Evolutionary conservation across 2,113 vertebrate species (phyloP), one percentile per base, ranked within the genome.

Genomic region (Lophura nycthemera): DNA sequence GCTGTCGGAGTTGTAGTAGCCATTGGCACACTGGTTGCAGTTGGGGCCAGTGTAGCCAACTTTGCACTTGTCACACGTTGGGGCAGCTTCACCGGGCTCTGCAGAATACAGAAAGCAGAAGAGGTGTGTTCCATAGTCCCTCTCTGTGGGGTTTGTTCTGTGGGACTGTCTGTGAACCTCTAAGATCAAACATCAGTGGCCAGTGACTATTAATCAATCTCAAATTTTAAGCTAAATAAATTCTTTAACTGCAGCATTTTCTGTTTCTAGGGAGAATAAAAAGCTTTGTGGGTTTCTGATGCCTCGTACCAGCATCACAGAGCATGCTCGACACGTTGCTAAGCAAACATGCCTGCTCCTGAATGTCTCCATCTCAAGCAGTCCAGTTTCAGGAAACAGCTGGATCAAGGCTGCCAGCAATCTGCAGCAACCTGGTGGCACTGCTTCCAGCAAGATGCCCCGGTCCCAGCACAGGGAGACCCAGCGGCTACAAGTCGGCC

Each of bases 1-100:
- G 79, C 98, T 98, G 67, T 98, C 97, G 0, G 97, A 97, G 96
- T 98, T 98, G 97, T 98, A 99, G 97, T 98, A 99, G 84, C 99
- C 98, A 0, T 97, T 88, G 60, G 90, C 96, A 86, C 99, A 99
- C 30, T 65, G 75, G 75, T 98, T 98, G 89, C 99, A 99, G 86
- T 97, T 98, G 6, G 63, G 86, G 59, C 98, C 98, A 0, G 96
- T 92, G 95, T 99, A 99, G 11, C 95, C 98, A 0, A 92, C 73
- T 72, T 92, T 98, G 96, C 99, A 99, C 81, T 96, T 88, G 89
- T 98, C 98, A 95, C 99, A 99, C 34, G 50, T 95, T 3, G 97
- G 97, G 43, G 95, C 78, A 1, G 94, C 89, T 32, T 97, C 97
- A 3, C 92, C 97, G 24, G 95, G 48, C 73, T 97, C 99, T 99